Percentiles rank a stretch among this genome's conserved stretches.
Conservation (phyloP, 1,140 invertebrate species). For the Asbolus verrucosus region DNA sequence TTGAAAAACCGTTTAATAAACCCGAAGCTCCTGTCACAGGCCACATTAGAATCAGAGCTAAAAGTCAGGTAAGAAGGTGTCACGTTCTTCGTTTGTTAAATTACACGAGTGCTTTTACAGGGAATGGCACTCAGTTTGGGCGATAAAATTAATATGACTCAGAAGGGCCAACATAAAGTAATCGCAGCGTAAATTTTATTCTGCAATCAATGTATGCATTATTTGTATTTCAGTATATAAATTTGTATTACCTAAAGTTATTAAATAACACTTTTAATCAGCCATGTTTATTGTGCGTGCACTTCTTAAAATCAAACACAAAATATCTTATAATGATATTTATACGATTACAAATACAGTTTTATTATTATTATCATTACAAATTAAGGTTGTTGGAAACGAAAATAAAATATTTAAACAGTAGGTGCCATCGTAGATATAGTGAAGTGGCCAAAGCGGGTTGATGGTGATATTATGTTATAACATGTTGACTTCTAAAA, state of each 20-base stretch:
- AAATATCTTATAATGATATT: slow-evolving; percentile 43
- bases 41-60: slow-evolving; percentile 96
- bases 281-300: background rate
- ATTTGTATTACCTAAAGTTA: slow-evolving; percentile 14
- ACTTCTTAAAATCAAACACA: slow-evolving; percentile 44
- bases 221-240: slow-evolving; percentile 26
- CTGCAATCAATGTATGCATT: no score
- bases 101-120: slow-evolving; percentile 67
- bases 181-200: slow-evolving; percentile 67
- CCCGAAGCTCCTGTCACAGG: slow-evolving; percentile 91
- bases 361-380: slow-evolving; percentile 51
- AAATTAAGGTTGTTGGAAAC: slow-evolving; percentile 48
- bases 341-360: slow-evolving; percentile 55
- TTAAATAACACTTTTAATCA: background rate
- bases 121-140: slow-evolving; percentile 97
- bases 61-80: slow-evolving; percentile 95
- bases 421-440: slow-evolving; percentile 6
- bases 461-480: slow-evolving; percentile 16
- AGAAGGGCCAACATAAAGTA: slow-evolving; percentile 76
- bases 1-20: slow-evolving; percentile 94
- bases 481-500: background rate
- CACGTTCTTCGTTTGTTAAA: no score
- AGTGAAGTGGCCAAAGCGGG: slow-evolving; percentile 2
- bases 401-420: slow-evolving; percentile 45
- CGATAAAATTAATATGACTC: slow-evolving; percentile 95